Conservation (phyloP, 2,888 invertebrate genomes). For the Athalia cordata region DNA sequence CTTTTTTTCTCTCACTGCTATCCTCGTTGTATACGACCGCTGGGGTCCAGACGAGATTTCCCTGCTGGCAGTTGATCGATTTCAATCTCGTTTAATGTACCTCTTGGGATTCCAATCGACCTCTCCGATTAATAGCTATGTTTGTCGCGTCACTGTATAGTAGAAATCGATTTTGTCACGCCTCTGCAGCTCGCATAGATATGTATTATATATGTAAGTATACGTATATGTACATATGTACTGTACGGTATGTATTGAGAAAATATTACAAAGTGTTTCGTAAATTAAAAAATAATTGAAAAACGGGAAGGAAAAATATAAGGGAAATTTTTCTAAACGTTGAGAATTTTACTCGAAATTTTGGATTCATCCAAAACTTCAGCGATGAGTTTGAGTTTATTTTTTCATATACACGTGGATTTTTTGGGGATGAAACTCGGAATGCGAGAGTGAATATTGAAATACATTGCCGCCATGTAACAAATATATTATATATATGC, state of each 20-base stretch:
- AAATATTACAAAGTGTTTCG: no score
- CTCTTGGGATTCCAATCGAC: constrained; percentile 44
- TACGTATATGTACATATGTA: not conserved
- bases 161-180: constrained; percentile 32
- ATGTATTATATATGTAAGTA: constrained; percentile 3
- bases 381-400: no score
- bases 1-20: not conserved
- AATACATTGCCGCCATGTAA: no score
- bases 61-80: constrained; percentile 43
- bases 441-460: no score
- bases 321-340: no score
- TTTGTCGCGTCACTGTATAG: constrained; percentile 31
- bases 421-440: no score
- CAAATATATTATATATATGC: not conserved
- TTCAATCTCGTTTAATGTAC: constrained; percentile 45
- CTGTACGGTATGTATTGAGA: not conserved
- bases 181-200: not conserved
- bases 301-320: no score
- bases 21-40: constrained; percentile 27
- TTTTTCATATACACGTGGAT: no score
- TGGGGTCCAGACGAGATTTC: constrained; percentile 40
- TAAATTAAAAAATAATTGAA: no score
- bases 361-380: no score
- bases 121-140: constrained; percentile 42
- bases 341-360: no score